Conservation (phyloP, 2,888 invertebrate genomes). For the Catonia carolina region DNA sequence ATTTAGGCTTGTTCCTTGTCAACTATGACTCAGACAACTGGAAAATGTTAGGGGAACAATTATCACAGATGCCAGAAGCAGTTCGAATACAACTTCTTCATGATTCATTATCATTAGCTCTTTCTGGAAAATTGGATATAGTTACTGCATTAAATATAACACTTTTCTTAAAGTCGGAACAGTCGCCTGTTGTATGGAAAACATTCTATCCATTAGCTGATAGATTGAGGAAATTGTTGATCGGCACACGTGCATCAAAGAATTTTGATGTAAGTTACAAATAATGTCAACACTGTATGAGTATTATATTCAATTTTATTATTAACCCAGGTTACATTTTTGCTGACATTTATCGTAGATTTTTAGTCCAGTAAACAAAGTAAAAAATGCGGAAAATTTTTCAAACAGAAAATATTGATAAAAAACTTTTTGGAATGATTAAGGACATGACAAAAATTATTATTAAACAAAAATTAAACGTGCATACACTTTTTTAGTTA, state of each 20-base stretch:
- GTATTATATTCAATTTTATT: slow-evolving; percentile 10
- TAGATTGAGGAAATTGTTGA: slow-evolving; percentile 65
- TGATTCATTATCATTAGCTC: slow-evolving; percentile 72
- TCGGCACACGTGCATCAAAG: slow-evolving; percentile 51
- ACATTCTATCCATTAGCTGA: slow-evolving; percentile 80
- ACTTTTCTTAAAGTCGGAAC: slow-evolving; percentile 62
- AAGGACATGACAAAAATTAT: too few species aligned
- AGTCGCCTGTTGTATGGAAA: slow-evolving; percentile 72
- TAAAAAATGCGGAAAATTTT: too few species aligned
- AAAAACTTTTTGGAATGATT: too few species aligned
- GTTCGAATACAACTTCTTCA: slow-evolving; percentile 69
- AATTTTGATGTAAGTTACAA: slow-evolving; percentile 60
- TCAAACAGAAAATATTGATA: too few species aligned
- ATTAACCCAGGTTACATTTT: too few species aligned
- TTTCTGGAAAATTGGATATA: slow-evolving; percentile 43
- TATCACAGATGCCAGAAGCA: slow-evolving; percentile 53
- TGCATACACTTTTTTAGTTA: too few species aligned
- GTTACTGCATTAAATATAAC: slow-evolving; percentile 73
- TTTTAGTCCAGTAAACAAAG: too few species aligned
- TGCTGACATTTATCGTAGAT: too few species aligned
- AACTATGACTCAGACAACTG: slow-evolving; percentile 74
- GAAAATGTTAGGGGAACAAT: slow-evolving; percentile 56
- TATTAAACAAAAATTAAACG: too few species aligned
- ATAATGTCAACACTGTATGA: too few species aligned
- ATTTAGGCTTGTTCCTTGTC: slow-evolving; percentile 70